phyloP scores from a whole-genome alignment of 1,140 invertebrate species.

The Paracyclopina nana region DNA sequence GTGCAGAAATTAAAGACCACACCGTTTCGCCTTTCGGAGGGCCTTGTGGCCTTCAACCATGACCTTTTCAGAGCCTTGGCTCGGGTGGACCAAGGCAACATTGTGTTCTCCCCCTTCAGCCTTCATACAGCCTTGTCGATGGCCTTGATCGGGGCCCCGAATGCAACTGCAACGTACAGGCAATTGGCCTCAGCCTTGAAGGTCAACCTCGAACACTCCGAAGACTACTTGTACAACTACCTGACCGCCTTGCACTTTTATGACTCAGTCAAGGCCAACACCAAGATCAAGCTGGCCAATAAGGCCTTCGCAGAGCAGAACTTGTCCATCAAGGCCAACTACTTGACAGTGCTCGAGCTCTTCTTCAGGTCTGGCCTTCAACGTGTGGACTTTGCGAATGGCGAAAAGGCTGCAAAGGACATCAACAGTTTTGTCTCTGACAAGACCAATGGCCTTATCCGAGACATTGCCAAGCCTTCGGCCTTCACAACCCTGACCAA shows the following conservation, averaged over 20 bases:
- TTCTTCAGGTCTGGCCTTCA: background rate
- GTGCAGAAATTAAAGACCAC: too few species aligned
- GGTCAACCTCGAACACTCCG: background rate
- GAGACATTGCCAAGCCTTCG: slow-evolving; percentile 42
- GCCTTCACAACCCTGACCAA: slow-evolving; percentile 36
- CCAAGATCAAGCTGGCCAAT: background rate
- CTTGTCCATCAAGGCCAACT: background rate
- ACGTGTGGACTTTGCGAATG: slow-evolving; percentile 12
- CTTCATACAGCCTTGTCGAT: slow-evolving; percentile 13
- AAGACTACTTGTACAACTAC: slow-evolving; percentile 5
- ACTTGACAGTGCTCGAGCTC: background rate
- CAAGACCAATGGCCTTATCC: slow-evolving; percentile 53
- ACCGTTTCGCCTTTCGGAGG: background rate
- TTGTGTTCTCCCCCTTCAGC: slow-evolving; percentile 17
- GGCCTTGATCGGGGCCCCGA: background rate
- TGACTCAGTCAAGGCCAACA: background rate
- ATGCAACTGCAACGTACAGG: background rate
- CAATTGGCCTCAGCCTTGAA: background rate
- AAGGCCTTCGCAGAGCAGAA: background rate
- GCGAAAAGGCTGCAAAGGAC: slow-evolving; percentile 19
- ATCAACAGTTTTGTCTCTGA: slow-evolving; percentile 67
- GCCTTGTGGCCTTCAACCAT: background rate
- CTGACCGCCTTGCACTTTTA: background rate
- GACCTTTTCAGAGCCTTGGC: slow-evolving; percentile 5
- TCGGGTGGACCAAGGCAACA: background rate